phyloP scores from a whole-genome alignment of 2,797 vertebrate species.

The Tiaroga cobitis region DNA sequence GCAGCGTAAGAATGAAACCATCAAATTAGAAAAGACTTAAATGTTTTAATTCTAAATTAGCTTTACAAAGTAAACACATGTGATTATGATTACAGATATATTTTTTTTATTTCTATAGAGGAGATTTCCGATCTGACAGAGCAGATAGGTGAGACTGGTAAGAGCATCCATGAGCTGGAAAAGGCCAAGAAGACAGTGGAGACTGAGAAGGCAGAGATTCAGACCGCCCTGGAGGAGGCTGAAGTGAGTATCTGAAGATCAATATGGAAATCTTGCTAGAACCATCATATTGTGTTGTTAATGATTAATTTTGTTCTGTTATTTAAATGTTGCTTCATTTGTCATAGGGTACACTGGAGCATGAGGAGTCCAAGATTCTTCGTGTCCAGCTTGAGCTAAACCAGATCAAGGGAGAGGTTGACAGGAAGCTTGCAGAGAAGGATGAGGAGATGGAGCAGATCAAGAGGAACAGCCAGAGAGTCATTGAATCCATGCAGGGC shows the following conservation, averaged over 20 bases:
- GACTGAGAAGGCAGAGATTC: slow-evolving; percentile 84
- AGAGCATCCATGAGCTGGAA: slow-evolving; percentile 85
- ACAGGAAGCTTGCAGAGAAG: slow-evolving; percentile 86
- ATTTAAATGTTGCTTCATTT: background rate
- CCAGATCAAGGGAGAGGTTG: slow-evolving; percentile 86
- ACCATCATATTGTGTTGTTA: background rate
- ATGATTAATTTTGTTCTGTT: background rate
- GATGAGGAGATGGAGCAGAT: slow-evolving; percentile 89
- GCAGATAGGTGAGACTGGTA: slow-evolving; percentile 85
- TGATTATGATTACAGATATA: background rate
- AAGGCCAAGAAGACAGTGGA: slow-evolving; percentile 85
- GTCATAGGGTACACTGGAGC: slow-evolving; percentile 84
- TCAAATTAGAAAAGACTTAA: slow-evolving; percentile 65
- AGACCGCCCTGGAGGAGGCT: slow-evolving; percentile 85
- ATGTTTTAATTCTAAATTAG: too few species aligned
- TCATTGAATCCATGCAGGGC: slow-evolving; percentile 84
- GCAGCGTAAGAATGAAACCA: slow-evolving; percentile 63
- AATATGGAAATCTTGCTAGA: background rate
- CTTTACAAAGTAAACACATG: background rate
- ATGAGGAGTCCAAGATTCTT: slow-evolving; percentile 88
- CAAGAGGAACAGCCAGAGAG: slow-evolving; percentile 86
- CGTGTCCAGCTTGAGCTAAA: slow-evolving; percentile 86
- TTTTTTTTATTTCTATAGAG: slow-evolving; percentile 68
- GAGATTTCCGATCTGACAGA: slow-evolving; percentile 88
- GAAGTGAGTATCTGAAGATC: slow-evolving; percentile 71